Conservation (phyloP, 1,140 invertebrate genomes). For the Diuraphis noxia region DNA sequence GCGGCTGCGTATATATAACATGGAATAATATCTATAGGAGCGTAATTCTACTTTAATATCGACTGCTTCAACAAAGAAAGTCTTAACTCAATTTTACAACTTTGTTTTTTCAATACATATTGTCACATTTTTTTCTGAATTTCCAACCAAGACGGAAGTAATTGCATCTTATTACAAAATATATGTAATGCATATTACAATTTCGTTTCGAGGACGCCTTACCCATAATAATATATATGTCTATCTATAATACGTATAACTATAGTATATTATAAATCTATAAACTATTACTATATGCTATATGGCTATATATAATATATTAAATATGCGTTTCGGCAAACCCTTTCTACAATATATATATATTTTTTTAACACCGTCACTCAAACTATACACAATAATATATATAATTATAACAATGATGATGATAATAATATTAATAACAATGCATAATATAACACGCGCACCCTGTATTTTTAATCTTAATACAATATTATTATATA, state of each 20-base stretch:
- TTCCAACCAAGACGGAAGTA: too few species aligned
- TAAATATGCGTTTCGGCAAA: background rate
- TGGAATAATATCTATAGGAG: too few species aligned
- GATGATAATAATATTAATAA: constrained; percentile 10
- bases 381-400: background rate
- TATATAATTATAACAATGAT: background rate
- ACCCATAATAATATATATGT: background rate
- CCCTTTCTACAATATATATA: background rate
- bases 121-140: too few species aligned
- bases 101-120: too few species aligned
- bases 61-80: too few species aligned
- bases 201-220: background rate
- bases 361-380: background rate
- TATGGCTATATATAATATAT: background rate
- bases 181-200: too few species aligned
- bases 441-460: constrained; percentile 30
- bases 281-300: background rate
- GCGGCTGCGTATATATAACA: too few species aligned
- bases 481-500: constrained; percentile 26
- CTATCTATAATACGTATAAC: background rate
- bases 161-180: too few species aligned
- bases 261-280: background rate
- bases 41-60: too few species aligned
- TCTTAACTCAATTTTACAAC: too few species aligned
- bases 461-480: constrained; percentile 33